Evolutionary conservation across 2,797 vertebrate species (phyloP), one percentile per base, ranked within the genome.

Genomic region (Thalassophryne amazonica): DNA sequence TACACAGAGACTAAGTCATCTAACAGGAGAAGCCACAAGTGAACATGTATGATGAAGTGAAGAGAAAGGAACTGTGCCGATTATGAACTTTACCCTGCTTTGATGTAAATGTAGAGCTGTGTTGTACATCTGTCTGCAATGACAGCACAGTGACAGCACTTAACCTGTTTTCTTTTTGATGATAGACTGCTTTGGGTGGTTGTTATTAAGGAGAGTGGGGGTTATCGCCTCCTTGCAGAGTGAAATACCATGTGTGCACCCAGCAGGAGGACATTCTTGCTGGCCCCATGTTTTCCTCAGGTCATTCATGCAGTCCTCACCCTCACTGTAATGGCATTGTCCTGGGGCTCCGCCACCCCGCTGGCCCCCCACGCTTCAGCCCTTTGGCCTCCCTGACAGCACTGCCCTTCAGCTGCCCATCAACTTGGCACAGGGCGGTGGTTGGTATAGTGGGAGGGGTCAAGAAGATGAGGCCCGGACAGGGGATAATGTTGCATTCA

Each of bases 261-360:
- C 94, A 93, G 93, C 89, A 4, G 94, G 93, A 89, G 91, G 73
- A 91, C 92, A 95, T 97, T 96, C 94, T 92, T 88, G 71, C 65
- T 85, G 79, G 84, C 87, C 83, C 87, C 69, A 70, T 70, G 86
- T 89, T 89, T 93, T 94, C 90, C 92, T 91, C 76, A 73, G 75
- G 80, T 85, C 86, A 87, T 83, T 88, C 84, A 85, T 86, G 77
- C 79, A 80, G 51, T 52, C 80, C 80, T 81, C 80, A 79, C 83
- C 71, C 73, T 78, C 75, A 86, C 79, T 85, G 87, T 89, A 87
- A 83, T 89, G 81, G 70, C 69, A 78, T 76, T 90, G 86, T 81
- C 84, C 87, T 79, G 69, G 34, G 6, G 49, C 36, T 86, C 64
- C 73, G 60, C 73, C 64, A 50, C 74, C 78, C 23, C 27, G 20